Evolutionary conservation across 2,113 vertebrate species (phyloP).

Genomic region (Blennius ocellaris): DNA sequence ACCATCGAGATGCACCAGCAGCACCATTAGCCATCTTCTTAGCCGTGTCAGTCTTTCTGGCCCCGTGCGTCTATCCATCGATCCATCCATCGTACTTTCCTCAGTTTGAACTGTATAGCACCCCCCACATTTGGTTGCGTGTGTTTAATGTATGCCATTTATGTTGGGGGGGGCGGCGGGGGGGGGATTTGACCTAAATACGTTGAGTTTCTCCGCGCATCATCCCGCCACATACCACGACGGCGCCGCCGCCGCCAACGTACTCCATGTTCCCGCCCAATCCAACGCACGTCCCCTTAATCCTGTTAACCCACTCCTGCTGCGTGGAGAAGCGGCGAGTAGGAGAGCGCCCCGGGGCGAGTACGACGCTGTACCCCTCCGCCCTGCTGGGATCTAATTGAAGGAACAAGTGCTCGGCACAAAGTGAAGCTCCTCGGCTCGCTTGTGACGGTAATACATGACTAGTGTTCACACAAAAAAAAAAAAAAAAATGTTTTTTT

Average conservation of each 20-base stretch:
- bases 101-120: background rate
- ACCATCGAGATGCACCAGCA: constrained; percentile 20
- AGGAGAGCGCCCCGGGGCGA: constrained; percentile 49
- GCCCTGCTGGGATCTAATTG: constrained; percentile 71
- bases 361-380: constrained; percentile 47
- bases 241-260: constrained; percentile 41
- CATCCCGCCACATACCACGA: constrained; percentile 24
- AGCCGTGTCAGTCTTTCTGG: background rate
- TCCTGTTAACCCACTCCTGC: constrained; percentile 73
- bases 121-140: constrained; percentile 18
- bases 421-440: constrained; percentile 57
- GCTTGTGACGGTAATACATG: constrained; percentile 56
- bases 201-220: constrained; percentile 17
- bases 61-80: background rate
- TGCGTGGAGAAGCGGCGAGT: constrained; percentile 49
- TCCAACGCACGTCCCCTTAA: constrained; percentile 67
- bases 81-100: background rate
- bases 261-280: constrained; percentile 39
- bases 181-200: constrained; percentile 74
- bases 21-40: background rate
- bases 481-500: no score
- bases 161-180: constrained; percentile 26
- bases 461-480: constrained; percentile 15
- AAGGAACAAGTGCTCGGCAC: constrained; percentile 67
- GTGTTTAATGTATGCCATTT: constrained; percentile 57